Evolutionary conservation across 2,797 vertebrate genomes (phyloP), one percentile per base, ranked within the genome.

Genomic region (Helarctos malayanus): DNA sequence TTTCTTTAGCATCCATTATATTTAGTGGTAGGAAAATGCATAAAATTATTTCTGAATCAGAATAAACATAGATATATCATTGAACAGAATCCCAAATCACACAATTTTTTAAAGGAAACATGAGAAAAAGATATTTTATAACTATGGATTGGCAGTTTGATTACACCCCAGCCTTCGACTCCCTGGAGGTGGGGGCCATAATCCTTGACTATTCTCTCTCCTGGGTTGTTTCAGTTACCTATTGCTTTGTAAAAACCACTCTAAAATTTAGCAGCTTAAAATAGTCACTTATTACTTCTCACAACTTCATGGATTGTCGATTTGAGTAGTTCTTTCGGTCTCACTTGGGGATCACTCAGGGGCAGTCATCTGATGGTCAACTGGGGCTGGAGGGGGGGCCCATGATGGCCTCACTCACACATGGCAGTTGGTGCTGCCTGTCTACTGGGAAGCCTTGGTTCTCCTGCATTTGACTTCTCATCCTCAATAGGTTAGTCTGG

Each of bases 31-130:
- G 47, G 14, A 93, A 91, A 83, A 89, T 61, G 80, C 29, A 91
- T 59, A 7, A 47, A 63, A 80, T 78, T 73, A 69, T 59, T 96
- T 96, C 35, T 76, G 12, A 4, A 41, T 92, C 32, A 68, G 90
- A 97, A 83, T 61, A 89, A 96, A n/a, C 14, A 59, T 15, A 81
- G 45, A 6, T 59, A 27, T 32, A 13, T 45, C 27, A 90, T 19
- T 89, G 10, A 59, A 59, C 29, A 96, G 25, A 97, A 91, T 73
- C 41, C 32, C 85, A 86, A 91, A 71, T 29, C 25, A 95, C 4
- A 93, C 15, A 79, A 29, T 69, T 69, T 93, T 93, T 68, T 91
- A 89, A 89, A 84, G 19, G 45, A 94, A 91, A 80, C 3, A 29
- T 29, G 18, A 89, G 29, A 71, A 25, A 73, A 86, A 45, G 7